Base-by-base conservation (phyloP, 2,888 invertebrate genomes). In the Branchipolynoe longqiensis region DNA sequence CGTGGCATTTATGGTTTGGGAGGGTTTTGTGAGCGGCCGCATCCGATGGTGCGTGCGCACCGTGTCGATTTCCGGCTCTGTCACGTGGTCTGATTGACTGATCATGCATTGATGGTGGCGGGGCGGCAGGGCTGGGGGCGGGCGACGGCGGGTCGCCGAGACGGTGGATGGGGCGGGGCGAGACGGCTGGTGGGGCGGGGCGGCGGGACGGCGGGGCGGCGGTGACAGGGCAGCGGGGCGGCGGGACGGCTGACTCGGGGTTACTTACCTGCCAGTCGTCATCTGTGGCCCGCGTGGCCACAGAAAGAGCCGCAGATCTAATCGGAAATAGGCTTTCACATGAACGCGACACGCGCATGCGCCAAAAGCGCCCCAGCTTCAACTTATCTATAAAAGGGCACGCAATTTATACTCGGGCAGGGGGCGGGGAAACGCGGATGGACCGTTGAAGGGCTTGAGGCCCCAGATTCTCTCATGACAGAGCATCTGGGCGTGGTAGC, bases 11-110 rank as follows among this genome's bases (percentile, higher is more conserved):
- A n/a, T n/a, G n/a, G n/a, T n/a, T n/a, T n/a, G n/a, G n/a, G n/a
- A n/a, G n/a, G n/a, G n/a, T n/a, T n/a, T n/a, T n/a, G n/a, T n/a
- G n/a, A n/a, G n/a, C n/a, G 12, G 31, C 22, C 31, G 25, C 62
- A 25, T 62, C 62, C 62, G 62, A 2, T 62, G 62, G 12, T 33
- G 69, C 69, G 69, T 38, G 36, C 69, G 69, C 69, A 36, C 69
- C 69, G 38, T 18, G 38, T 69, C 69, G 22, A 69, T 69, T 36
- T 69, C 69, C 69, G 69, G 69, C 33, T 22, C 8, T 38, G 69
- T 69, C 36, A 69, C 36, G 38, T 69, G 8, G 69, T 69, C 3
- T 33, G 69, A 69, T 31, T 69, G 69, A 69, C 69, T 69, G 69
- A 69, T 69, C 38, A 69, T 36, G 12, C 36, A 69, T 69, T 69